Percentiles rank a stretch among this genome's conserved stretches.
Evolutionary conservation across 2,113 vertebrate species (phyloP).

Genomic region (Cyanoramphus novaezelandiae): DNA sequence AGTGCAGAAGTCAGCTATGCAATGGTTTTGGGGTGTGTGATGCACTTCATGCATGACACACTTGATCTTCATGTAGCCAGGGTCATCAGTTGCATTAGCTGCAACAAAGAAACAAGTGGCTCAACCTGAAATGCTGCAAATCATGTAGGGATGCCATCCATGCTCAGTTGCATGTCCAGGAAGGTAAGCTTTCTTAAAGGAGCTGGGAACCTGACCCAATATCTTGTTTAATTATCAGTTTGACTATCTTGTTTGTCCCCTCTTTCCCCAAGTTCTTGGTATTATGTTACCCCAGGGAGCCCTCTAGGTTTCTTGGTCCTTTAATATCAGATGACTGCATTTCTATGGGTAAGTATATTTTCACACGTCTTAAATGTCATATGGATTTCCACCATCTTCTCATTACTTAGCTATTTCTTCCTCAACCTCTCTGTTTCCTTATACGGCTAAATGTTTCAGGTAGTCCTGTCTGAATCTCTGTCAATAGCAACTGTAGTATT

Average conservation of each 20-base stretch:
- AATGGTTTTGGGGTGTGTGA: background rate
- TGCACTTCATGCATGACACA: background rate
- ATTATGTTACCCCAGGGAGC: background rate
- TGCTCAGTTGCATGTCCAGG: background rate
- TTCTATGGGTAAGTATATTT: background rate
- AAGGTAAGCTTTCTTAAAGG: background rate
- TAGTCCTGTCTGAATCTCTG: background rate
- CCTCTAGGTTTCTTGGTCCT: background rate
- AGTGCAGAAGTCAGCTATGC: background rate
- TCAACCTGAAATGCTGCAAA: background rate
- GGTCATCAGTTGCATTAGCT: background rate
- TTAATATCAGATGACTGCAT: background rate
- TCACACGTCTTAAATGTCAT: background rate
- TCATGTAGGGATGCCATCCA: background rate
- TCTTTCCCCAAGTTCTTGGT: background rate
- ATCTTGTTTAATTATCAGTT: background rate
- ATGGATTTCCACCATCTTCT: background rate
- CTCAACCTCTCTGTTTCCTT: background rate
- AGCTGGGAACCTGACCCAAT: background rate
- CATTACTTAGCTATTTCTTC: background rate
- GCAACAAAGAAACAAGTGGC: background rate
- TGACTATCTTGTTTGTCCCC: background rate
- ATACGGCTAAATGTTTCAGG: background rate
- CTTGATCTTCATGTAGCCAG: rapidly evolving
- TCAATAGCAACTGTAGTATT: background rate